Evolutionary conservation across 2,797 vertebrate genomes (phyloP).

Genomic region (Pseudomugil gertrudae): DNA sequence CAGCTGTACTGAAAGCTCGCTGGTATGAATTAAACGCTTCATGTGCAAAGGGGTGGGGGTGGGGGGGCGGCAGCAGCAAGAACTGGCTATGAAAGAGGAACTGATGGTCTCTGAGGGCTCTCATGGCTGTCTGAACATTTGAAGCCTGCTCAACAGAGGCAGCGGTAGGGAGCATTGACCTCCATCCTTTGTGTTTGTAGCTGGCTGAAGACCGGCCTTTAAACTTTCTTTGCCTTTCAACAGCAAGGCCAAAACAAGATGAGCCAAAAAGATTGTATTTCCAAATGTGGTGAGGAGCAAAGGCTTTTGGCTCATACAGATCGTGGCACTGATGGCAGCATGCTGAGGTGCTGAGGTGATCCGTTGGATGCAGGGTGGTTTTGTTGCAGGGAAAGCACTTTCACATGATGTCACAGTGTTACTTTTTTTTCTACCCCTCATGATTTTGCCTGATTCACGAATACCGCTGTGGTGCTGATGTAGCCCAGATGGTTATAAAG

Average conservation of each 20-base stretch:
- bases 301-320: constrained; percentile 26
- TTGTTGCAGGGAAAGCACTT: constrained; percentile 25
- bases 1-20: constrained; percentile 22
- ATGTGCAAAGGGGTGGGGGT: constrained; percentile 22
- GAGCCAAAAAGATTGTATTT: constrained; percentile 32
- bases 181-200: constrained; percentile 63
- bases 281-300: constrained; percentile 42
- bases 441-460: constrained; percentile 18
- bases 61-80: constrained; percentile 50
- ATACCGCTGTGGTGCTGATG: constrained; percentile 13
- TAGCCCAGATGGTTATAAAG: constrained; percentile 32
- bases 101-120: constrained; percentile 69
- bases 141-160: constrained; percentile 64
- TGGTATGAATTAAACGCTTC: constrained; percentile 47
- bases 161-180: constrained; percentile 56
- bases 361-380: constrained; percentile 19
- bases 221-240: constrained; percentile 64
- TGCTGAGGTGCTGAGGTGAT: constrained; percentile 41
- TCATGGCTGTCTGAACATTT: constrained; percentile 72
- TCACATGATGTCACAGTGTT: constrained; percentile 18
- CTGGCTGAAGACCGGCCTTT: constrained; percentile 64
- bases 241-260: constrained; percentile 50
- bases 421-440: not conserved
- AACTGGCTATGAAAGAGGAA: constrained; percentile 64
- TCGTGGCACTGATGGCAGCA: constrained; percentile 6